A percentile compares a stretch with the other conserved stretches of the same genome.
phyloP scores from a whole-genome alignment of 2,113 vertebrate genomes.

The Leiothrix lutea region DNA sequence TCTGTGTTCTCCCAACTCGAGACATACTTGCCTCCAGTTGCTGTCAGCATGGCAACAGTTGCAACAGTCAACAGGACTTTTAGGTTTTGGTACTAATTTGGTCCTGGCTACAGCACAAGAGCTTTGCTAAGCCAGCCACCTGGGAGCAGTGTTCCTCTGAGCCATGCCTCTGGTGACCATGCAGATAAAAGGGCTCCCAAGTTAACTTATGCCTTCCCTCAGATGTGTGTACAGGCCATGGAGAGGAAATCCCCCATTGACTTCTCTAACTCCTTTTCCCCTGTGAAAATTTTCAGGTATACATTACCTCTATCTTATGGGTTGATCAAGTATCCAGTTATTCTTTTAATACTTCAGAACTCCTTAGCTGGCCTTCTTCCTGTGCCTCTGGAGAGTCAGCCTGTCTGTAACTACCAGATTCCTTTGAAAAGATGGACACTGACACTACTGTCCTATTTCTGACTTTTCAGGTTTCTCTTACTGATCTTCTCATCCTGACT shows the following conservation, averaged over 20 bases:
- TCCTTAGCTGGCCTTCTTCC: neutral
- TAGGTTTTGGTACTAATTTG: neutral
- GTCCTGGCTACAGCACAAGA: neutral
- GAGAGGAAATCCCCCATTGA: neutral
- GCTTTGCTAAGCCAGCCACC: neutral
- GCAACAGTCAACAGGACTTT: neutral
- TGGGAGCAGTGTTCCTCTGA: neutral
- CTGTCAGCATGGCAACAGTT: neutral
- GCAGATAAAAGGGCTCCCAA: neutral
- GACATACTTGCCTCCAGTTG: neutral
- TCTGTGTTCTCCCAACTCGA: fast-evolving
- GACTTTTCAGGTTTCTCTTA: neutral
- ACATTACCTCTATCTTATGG: neutral
- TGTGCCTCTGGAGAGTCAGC: neutral
- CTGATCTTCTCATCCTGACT: neutral
- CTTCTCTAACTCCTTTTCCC: neutral
- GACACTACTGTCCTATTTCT: neutral
- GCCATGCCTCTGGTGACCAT: neutral
- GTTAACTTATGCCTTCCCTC: neutral
- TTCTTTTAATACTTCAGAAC: neutral
- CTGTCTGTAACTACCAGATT: neutral
- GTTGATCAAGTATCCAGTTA: neutral
- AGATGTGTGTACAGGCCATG: neutral
- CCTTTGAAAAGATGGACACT: neutral
- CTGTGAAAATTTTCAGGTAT: neutral